Base-by-base conservation (phyloP, 2,888 invertebrate species). In the Zootermopsis nevadensis region DNA sequence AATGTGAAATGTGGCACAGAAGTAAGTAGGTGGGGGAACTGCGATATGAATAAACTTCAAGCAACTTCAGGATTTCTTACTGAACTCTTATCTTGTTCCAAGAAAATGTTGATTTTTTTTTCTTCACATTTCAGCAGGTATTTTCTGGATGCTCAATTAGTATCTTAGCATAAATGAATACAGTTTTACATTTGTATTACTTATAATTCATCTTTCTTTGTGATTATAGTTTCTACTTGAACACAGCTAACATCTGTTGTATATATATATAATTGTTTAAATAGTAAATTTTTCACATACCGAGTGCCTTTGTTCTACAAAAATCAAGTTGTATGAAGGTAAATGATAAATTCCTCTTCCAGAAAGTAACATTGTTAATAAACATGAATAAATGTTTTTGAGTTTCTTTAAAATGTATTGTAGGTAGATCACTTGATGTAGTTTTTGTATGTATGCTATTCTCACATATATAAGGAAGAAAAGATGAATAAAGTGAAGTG, bases 231-330 rank as follows among this genome's bases (percentile, higher is more conserved):
- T 60, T 38, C n/a, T n/a, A n/a, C n/a, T n/a, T n/a, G n/a, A n/a
- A n/a, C n/a, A 27, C 30, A 53, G 53, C 77, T 31, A 55, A 53
- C 30, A 24, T n/a, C 77, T 77, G 77, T 12, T n/a, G n/a, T n/a
- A 7, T 42, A 77, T 79, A 35, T 79, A 79, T 3, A 79, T 79
- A 60, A 79, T 79, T 77, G 77, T 77, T 72, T 72, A 60, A 55
- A 79, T 3, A 67, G 67, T 48, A 69, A 31, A 48, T 77, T 80
- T 69, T 67, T 27, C 67, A 81, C 30, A 55, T 55, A 74, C 81
- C 53, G 82, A 84, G 84, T 84, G 84, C 84, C 84, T 84, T 84
- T 82, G 82, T 84, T 84, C 84, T 80, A 82, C 84, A 83, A 22
- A 67, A 48, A 67, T 77, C 38, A 81, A 74, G 53, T 77, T 66